phyloP scores from a whole-genome alignment of 2,888 invertebrate genomes.

The Stictocephala bisonia region DNA sequence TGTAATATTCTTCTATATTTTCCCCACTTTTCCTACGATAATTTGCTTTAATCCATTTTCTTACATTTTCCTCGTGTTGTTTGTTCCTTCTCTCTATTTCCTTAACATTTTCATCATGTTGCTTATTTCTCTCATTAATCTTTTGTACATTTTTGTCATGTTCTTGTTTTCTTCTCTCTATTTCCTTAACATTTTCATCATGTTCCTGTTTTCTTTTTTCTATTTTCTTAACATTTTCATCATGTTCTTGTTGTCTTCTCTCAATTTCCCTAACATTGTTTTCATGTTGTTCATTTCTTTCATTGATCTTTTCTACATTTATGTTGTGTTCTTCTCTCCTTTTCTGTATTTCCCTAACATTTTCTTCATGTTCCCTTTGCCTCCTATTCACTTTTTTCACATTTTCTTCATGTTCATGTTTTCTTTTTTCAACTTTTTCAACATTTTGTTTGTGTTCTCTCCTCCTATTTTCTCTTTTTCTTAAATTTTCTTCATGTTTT shows the following conservation, averaged over 20 bases:
- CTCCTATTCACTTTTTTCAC: background rate
- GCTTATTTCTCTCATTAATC: background rate
- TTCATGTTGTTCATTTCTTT: constrained; percentile 1
- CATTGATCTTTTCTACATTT: background rate
- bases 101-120: constrained; percentile 3
- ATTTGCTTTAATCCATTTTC: constrained; percentile 20
- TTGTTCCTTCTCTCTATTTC: background rate
- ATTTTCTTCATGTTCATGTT: background rate
- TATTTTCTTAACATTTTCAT: constrained; percentile 15
- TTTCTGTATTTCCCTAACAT: background rate
- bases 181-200: constrained; percentile 17
- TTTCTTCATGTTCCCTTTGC: background rate
- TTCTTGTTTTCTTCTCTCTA: background rate
- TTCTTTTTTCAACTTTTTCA: background rate
- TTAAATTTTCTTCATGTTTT: constrained; percentile 23
- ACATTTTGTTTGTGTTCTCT: background rate
- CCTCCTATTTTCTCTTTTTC: background rate
- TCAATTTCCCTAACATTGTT: too few species aligned
- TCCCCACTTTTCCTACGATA: constrained; percentile 6
- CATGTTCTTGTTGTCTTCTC: too few species aligned
- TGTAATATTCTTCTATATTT: constrained; percentile 3
- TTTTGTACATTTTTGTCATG: background rate
- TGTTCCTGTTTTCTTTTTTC: background rate
- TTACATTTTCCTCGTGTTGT: constrained; percentile 22
- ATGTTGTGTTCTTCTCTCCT: background rate